Percentiles rank a stretch among this genome's conserved stretches.
phyloP scores from a whole-genome alignment of 2,797 vertebrate species.

The Setipinna tenuifilis region DNA sequence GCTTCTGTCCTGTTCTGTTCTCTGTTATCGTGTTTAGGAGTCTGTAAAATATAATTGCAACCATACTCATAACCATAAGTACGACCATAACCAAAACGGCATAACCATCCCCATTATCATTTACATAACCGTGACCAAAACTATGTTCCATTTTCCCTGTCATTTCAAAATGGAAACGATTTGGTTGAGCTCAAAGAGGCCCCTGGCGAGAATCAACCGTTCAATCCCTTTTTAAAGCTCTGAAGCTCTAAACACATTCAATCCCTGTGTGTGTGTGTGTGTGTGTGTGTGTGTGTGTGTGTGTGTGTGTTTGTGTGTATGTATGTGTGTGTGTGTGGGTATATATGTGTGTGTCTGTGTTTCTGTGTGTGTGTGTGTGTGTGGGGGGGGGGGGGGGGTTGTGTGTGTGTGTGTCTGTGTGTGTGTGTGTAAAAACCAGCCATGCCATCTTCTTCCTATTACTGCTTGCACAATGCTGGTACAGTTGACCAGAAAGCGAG shows the following conservation, averaged over 20 bases:
- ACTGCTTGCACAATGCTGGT: neutral
- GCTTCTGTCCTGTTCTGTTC: neutral
- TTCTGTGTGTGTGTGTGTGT: no score
- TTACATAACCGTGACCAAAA: conserved; percentile 7
- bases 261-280: no score
- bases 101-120: neutral
- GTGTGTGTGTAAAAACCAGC: neutral
- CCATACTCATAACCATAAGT: neutral
- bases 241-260: neutral
- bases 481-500: neutral
- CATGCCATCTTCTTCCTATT: neutral
- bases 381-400: no score
- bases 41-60: conserved; percentile 3
- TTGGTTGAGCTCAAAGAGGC: neutral
- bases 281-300: conserved; percentile 1
- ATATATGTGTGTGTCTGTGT: no score
- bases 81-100: neutral
- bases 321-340: neutral
- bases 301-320: neutral
- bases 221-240: neutral
- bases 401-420: no score
- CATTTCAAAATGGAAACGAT: neutral
- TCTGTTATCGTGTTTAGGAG: neutral
- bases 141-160: neutral
- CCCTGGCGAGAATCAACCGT: neutral